Conservation (phyloP, 1,140 invertebrate species). For the Bombus consobrinus region DNA sequence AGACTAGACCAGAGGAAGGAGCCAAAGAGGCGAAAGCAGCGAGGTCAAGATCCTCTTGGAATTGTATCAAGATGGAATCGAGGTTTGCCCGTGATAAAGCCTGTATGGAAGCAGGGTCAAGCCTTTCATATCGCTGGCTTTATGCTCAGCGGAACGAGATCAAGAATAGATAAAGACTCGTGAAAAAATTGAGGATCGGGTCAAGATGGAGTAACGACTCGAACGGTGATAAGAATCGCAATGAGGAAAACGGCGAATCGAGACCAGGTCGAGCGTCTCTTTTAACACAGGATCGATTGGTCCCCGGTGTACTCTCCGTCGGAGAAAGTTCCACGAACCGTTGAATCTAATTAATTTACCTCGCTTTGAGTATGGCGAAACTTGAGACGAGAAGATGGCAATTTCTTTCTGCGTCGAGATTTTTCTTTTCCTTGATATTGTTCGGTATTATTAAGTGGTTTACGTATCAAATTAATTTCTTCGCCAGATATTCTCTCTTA, state of each 20-base stretch:
- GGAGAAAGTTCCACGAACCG: conserved; percentile 12
- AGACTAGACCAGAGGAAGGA: not conserved
- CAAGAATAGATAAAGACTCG: conserved; percentile 17
- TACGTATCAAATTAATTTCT: not conserved
- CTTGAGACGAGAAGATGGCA: not conserved
- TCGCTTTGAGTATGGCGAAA: not conserved
- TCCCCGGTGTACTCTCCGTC: not conserved
- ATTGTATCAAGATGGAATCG: conserved; percentile 29
- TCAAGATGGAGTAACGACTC: conserved; percentile 15
- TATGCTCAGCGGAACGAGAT: conserved; percentile 20
- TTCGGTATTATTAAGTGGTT: not conserved
- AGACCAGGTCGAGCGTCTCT: conserved; percentile 36
- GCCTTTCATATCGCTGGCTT: not conserved
- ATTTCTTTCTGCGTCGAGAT: not conserved
- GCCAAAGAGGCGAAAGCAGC: not conserved
- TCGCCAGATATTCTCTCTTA: not conserved
- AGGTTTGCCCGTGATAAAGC: conserved; percentile 2
- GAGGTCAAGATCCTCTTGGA: conserved; percentile 41
- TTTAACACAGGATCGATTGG: conserved; percentile 47
- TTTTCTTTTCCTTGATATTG: not conserved
- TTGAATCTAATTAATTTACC: conserved; percentile 17
- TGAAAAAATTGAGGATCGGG: conserved; percentile 34
- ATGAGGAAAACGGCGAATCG: conserved; percentile 37
- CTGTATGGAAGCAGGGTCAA: conserved; percentile 30
- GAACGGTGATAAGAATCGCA: not conserved